These are phyloP conservation scores for Colletes collaris DNA, from an alignment of 2,888 invertebrate genomes.

Conservation along the genomic window DNA sequence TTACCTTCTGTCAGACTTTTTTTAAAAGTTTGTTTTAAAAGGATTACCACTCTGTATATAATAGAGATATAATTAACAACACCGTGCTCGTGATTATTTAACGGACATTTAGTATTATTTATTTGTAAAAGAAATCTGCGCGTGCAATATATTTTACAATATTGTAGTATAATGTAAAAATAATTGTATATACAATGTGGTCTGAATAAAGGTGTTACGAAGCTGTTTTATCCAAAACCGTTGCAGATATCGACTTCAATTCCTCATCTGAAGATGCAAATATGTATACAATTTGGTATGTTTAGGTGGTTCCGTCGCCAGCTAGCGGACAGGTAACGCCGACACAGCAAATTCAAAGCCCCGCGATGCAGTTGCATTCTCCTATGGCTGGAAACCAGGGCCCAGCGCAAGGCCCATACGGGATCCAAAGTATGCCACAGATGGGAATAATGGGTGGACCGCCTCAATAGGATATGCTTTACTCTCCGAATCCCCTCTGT, in stretches of 20 bases:
- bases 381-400: constrained; percentile 84
- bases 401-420: constrained; percentile 80
- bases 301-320: constrained; percentile 83
- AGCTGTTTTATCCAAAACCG: too few species aligned
- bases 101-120: too few species aligned
- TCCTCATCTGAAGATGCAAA: neutral
- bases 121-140: neutral
- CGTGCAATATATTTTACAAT: neutral
- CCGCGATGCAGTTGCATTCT: constrained; percentile 86
- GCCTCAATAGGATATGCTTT: constrained; percentile 79
- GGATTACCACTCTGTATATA: too few species aligned
- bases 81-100: too few species aligned
- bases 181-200: neutral
- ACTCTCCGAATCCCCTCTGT: constrained; percentile 72
- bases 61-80: too few species aligned
- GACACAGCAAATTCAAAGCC: constrained; percentile 85
- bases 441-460: constrained; percentile 82
- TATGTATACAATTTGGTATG: constrained; percentile 16
- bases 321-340: constrained; percentile 83
- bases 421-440: constrained; percentile 79
- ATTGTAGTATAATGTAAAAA: neutral
- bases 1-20: too few species aligned
- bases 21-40: too few species aligned
- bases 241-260: neutral
- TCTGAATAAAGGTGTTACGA: too few species aligned